These are phyloP conservation scores for Ceratitis capitata DNA, from an alignment of 1,140 invertebrate genomes.

Conservation along the genomic window DNA sequence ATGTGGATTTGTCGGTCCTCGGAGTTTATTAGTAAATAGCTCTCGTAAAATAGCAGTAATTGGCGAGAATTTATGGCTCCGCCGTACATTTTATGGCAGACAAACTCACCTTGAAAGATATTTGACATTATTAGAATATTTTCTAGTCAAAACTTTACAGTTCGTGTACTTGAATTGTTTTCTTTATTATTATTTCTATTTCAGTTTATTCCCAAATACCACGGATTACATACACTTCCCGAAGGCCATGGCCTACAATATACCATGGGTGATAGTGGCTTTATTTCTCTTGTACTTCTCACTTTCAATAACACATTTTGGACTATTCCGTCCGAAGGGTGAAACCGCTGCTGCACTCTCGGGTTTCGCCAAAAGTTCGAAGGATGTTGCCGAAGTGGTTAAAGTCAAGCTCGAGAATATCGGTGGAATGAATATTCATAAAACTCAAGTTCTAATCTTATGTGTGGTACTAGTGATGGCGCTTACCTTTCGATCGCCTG, in stretches of 20 bases:
- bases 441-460: constrained; percentile 76
- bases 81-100: too few relatives aligned
- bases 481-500: constrained; percentile 89
- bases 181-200: constrained; percentile 46
- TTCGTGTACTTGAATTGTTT: too few relatives aligned
- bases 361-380: constrained; percentile 68
- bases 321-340: constrained; percentile 72
- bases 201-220: constrained; percentile 67
- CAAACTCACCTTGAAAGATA: too few relatives aligned
- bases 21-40: too few relatives aligned
- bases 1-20: too few relatives aligned
- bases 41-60: too few relatives aligned
- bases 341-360: constrained; percentile 66
- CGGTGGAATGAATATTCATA: constrained; percentile 83
- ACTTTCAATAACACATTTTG: constrained; percentile 78
- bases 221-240: constrained; percentile 75
- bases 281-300: constrained; percentile 75
- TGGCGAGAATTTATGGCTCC: too few relatives aligned
- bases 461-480: constrained; percentile 81
- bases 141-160: too few relatives aligned
- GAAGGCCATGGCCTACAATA: constrained; percentile 74
- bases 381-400: constrained; percentile 71
- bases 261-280: constrained; percentile 73
- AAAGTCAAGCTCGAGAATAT: constrained; percentile 75
- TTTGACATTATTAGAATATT: too few relatives aligned